Evolutionary conservation across 1,140 invertebrate species (phyloP).

Genomic region (Cyclina sinensis): DNA sequence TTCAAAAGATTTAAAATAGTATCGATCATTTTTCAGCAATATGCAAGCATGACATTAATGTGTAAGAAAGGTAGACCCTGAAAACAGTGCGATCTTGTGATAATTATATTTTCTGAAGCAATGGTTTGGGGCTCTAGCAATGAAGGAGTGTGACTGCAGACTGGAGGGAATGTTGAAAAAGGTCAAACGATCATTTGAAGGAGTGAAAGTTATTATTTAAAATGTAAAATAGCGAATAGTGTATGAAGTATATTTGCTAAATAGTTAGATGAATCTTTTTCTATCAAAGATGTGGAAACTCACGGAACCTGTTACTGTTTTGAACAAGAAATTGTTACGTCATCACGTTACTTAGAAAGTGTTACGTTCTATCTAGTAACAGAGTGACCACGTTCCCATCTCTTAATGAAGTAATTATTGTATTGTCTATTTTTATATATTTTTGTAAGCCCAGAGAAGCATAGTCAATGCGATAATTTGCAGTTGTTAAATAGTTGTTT

Average conservation of each 20-base stretch:
- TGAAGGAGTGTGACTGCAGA: neutral
- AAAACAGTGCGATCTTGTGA: constrained; percentile 37
- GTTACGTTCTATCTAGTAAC: neutral
- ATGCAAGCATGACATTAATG: no score
- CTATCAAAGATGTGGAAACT: neutral
- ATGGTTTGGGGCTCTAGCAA: neutral
- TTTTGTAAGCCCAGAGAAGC: neutral
- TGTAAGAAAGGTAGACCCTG: neutral
- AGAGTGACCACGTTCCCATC: neutral
- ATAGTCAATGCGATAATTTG: constrained; percentile 1
- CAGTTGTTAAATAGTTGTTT: neutral
- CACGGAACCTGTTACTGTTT: neutral
- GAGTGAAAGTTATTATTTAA: constrained; percentile 28
- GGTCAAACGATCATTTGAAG: neutral
- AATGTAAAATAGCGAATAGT: constrained; percentile 3
- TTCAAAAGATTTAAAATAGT: no score
- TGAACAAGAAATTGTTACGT: no score
- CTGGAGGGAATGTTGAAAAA: neutral
- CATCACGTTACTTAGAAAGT: no score
- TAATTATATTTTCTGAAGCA: constrained; percentile 42
- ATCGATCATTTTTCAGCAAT: no score
- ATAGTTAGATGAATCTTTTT: neutral
- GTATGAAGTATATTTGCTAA: constrained; percentile 11
- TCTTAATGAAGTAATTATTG: neutral
- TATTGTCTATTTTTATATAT: neutral